Conservation (phyloP, 2,113 vertebrate species). For the Rhombomys opimus region DNA sequence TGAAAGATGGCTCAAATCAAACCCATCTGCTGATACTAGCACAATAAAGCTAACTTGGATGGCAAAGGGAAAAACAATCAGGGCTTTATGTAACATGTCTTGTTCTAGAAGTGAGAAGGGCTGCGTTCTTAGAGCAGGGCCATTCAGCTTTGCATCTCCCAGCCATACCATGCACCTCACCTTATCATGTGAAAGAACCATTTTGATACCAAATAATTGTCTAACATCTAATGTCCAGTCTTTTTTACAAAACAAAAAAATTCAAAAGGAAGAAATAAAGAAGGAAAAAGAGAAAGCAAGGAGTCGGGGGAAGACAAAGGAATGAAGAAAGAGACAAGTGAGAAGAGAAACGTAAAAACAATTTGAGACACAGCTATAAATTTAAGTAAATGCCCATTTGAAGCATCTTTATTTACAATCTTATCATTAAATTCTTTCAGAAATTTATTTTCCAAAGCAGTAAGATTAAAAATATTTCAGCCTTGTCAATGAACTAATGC, state of each 20-base stretch:
- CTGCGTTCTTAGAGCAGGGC: neutral
- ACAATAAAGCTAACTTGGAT: slow-evolving; percentile 70
- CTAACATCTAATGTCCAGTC: neutral
- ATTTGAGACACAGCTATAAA: neutral
- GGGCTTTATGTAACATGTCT: slow-evolving; percentile 49
- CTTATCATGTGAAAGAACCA: slow-evolving; percentile 15
- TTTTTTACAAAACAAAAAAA: neutral
- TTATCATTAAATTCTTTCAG: neutral
- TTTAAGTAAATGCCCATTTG: neutral
- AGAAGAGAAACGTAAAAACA: neutral
- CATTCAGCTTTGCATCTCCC: slow-evolving; percentile 24
- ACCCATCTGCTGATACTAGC: slow-evolving; percentile 71
- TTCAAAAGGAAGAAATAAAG: neutral
- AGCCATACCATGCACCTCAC: neutral
- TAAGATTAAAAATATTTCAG: neutral
- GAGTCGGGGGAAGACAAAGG: too few relatives aligned
- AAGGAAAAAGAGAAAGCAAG: neutral
- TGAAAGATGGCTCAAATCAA: slow-evolving; percentile 79
- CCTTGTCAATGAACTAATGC: neutral
- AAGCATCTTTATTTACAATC: neutral
- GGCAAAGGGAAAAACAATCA: slow-evolving; percentile 65
- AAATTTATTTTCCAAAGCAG: slow-evolving; percentile 32
- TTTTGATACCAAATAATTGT: slow-evolving; percentile 20
- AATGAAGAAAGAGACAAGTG: neutral
- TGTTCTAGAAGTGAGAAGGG: slow-evolving; percentile 49